These are phyloP conservation scores for Ceyx cyanopectus DNA, from an alignment of 2,113 vertebrate genomes.

Conservation along the genomic window DNA sequence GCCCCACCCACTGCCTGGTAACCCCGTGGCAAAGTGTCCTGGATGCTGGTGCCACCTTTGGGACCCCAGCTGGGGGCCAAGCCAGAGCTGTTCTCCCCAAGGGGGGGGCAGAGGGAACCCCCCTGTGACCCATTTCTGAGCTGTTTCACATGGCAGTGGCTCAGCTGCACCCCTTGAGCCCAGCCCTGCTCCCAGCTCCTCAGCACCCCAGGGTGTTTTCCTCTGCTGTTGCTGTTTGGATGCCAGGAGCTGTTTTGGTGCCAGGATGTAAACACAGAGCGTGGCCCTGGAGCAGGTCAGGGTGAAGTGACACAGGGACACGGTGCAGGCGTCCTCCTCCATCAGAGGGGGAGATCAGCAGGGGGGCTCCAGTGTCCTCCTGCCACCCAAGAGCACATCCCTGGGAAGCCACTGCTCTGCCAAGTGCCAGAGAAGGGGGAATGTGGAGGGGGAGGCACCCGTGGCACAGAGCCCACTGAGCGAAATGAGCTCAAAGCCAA, in stretches of 20 bases:
- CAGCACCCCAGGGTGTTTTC: not conserved
- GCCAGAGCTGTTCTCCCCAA: not conserved
- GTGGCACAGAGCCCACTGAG: not conserved
- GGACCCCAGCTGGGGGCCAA: not conserved
- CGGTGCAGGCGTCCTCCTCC: not conserved
- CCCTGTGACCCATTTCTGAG: rapidly evolving
- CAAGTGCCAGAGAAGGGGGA: not conserved
- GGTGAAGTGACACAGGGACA: not conserved
- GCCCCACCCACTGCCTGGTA: not conserved
- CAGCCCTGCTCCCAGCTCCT: not conserved
- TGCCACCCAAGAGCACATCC: not conserved
- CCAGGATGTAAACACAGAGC: not conserved
- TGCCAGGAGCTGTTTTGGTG: not conserved
- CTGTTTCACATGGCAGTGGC: not conserved
- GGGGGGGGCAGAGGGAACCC: too few relatives aligned
- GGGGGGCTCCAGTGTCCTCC: not conserved
- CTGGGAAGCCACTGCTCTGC: not conserved
- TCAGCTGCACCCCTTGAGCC: not conserved
- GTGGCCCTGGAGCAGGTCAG: not conserved
- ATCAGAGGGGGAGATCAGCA: rapidly evolving
- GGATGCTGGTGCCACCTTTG: not conserved
- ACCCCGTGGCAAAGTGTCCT: not conserved
- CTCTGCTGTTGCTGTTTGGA: not conserved
- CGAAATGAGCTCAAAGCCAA: rapidly evolving
- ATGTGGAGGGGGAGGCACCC: not conserved